A percentile compares a stretch with the other conserved stretches of the same genome.
Conservation (phyloP, 2,113 vertebrate species). For the Gavialis gangeticus region DNA sequence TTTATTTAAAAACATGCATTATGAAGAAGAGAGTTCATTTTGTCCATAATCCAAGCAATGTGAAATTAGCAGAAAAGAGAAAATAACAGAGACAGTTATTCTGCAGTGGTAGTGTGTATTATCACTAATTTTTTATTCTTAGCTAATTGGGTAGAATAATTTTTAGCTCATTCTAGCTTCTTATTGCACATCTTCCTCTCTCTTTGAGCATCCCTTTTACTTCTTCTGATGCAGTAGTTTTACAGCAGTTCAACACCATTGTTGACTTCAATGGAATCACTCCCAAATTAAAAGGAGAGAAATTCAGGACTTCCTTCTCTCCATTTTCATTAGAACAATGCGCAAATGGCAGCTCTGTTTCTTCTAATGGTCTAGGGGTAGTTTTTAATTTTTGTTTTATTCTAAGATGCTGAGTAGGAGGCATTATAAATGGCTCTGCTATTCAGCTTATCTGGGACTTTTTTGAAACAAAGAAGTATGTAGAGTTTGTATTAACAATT, state of each 20-base stretch:
- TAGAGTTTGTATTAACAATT: neutral
- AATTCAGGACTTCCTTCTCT: neutral
- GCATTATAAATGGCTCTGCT: neutral
- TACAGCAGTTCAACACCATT: neutral
- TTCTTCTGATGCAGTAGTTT: neutral
- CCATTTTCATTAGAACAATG: neutral
- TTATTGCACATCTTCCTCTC: neutral
- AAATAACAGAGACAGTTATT: neutral
- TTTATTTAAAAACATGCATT: neutral
- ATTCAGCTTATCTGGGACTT: no score
- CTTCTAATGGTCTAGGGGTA: neutral
- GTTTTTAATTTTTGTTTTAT: neutral
- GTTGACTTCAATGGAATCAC: neutral
- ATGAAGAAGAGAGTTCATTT: neutral
- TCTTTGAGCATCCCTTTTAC: neutral
- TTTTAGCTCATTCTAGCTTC: neutral
- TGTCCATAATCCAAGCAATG: neutral
- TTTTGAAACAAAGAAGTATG: neutral
- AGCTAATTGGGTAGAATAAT: neutral
- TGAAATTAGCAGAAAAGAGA: neutral
- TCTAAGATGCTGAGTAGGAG: neutral
- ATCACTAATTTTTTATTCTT: neutral
- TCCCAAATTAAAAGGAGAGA: neutral
- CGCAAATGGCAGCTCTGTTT: neutral
- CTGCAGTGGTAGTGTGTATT: neutral